Conservation (phyloP, 2,113 vertebrate species). For the Halichoerus grypus region DNA sequence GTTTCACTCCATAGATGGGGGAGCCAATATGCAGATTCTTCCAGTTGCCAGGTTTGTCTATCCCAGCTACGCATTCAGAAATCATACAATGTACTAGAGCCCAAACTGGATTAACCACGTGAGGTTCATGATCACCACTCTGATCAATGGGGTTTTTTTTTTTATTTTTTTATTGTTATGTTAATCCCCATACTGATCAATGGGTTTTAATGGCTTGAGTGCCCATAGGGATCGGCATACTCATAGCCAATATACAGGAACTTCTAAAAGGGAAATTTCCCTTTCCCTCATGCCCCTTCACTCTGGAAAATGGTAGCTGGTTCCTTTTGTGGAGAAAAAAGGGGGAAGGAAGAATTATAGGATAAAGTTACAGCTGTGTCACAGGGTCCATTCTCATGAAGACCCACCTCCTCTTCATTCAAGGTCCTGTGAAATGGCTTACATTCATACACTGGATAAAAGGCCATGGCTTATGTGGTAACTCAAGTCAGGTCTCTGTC, state of each 20-base stretch:
- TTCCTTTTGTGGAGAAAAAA: neutral
- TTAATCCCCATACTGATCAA: neutral
- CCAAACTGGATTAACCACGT: neutral
- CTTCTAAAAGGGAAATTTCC: neutral
- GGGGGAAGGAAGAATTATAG: neutral
- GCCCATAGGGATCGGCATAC: neutral
- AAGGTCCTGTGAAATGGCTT: neutral
- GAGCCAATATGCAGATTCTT: neutral
- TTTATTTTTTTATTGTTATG: too few species aligned
- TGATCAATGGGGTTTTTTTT: neutral
- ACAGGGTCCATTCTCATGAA: neutral
- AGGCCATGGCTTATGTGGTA: neutral
- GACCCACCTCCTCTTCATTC: neutral
- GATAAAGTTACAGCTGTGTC: neutral
- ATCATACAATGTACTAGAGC: neutral
- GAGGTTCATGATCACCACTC: neutral
- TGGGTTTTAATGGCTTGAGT: neutral
- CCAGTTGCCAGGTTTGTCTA: neutral
- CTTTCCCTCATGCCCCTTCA: neutral
- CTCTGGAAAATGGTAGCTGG: neutral
- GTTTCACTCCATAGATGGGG: neutral
- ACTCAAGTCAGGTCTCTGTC: neutral
- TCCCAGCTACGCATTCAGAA: neutral
- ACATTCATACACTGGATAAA: neutral
- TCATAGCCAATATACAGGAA: neutral